Percentiles rank a stretch among this genome's conserved stretches.
These are phyloP conservation scores for Pachyrhynchus sulphureomaculatus DNA, from an alignment of 1,140 invertebrate genomes.

Conservation along the genomic window DNA sequence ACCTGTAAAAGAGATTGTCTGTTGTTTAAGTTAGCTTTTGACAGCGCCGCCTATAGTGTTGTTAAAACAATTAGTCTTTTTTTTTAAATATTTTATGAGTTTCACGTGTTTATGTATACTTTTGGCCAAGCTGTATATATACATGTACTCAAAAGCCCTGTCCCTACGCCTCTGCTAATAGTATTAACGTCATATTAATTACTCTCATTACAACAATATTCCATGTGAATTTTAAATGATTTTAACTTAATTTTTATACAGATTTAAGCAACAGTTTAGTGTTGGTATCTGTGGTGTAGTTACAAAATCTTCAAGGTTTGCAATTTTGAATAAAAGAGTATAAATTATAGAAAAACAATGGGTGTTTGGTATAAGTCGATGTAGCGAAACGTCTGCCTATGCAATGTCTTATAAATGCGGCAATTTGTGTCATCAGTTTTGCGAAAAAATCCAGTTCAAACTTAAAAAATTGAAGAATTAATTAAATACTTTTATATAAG, in stretches of 20 bases:
- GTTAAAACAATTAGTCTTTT: no score
- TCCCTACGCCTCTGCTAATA: no score
- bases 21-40: no score
- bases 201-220: background rate
- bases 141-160: no score
- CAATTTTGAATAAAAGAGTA: background rate
- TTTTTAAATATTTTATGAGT: no score
- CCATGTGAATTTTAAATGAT: background rate
- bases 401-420: background rate
- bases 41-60: no score
- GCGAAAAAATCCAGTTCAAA: no score
- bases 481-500: no score
- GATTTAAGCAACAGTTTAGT: constrained; percentile 8
- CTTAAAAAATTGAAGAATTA: no score
- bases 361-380: background rate
- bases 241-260: constrained; percentile 4
- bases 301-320: background rate
- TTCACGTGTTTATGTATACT: no score
- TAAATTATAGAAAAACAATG: constrained; percentile 6
- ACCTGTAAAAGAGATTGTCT: no score
- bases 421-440: background rate
- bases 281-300: background rate
- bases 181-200: background rate
- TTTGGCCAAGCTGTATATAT: no score
- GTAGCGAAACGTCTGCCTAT: constrained; percentile 1